phyloP scores from a whole-genome alignment of 2,888 invertebrate genomes.

The Stramonita haemastoma region DNA sequence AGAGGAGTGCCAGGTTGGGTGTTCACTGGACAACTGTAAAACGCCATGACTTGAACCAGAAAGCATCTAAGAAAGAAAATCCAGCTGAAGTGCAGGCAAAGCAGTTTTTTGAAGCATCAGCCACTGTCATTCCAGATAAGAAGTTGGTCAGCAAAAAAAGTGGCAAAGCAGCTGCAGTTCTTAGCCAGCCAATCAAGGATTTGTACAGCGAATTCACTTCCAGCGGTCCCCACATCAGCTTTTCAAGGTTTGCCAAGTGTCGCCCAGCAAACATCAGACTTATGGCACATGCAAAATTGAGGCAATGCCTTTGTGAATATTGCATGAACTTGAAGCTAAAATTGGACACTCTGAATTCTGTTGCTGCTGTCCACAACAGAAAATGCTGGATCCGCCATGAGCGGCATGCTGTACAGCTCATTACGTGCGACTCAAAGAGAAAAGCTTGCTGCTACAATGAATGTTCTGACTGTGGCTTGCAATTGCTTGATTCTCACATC shows the following conservation, averaged over 20 bases:
- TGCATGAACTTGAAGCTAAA: neutral
- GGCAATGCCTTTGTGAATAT: slow-evolving; percentile 25
- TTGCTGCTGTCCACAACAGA: neutral
- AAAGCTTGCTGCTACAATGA: neutral
- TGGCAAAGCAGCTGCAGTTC: neutral
- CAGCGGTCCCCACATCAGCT: neutral
- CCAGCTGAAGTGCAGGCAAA: neutral
- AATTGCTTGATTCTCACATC: neutral
- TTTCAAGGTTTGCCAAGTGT: slow-evolving; percentile 25
- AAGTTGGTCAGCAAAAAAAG: slow-evolving; percentile 11
- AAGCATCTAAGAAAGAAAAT: neutral
- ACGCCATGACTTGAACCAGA: neutral
- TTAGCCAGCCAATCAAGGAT: neutral
- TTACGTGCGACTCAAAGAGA: neutral
- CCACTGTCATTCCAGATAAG: neutral
- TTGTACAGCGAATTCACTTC: neutral
- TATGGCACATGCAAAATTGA: neutral
- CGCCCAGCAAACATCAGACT: neutral
- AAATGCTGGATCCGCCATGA: slow-evolving; percentile 4
- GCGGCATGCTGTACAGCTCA: neutral
- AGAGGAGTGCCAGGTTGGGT: slow-evolving; percentile 5
- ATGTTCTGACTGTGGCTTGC: neutral
- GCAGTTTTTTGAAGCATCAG: neutral
- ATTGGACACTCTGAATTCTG: neutral
- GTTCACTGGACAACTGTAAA: neutral